phyloP scores from a whole-genome alignment of 2,113 vertebrate genomes.

The Nothoprocta pentlandii region DNA sequence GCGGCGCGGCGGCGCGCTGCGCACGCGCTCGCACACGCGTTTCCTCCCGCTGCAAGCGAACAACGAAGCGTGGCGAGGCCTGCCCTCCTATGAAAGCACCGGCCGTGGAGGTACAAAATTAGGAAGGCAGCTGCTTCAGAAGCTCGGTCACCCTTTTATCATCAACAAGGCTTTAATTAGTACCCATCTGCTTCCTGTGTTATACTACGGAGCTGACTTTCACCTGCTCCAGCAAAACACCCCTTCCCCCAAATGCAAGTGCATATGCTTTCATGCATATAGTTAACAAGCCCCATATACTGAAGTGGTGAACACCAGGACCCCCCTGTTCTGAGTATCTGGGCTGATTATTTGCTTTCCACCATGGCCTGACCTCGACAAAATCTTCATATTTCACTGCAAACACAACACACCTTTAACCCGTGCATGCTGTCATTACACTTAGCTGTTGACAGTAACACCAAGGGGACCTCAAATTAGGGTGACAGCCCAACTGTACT shows the following conservation, averaged over 20 bases:
- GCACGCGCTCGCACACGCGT: conserved; percentile 41
- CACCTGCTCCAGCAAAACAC: conserved; percentile 76
- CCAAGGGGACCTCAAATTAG: not conserved
- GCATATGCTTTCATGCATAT: not conserved
- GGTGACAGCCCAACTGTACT: not conserved
- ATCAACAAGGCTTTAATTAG: conserved; percentile 82
- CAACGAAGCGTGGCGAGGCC: conserved; percentile 34
- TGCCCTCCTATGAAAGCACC: not conserved
- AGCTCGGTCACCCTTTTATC: conserved; percentile 76
- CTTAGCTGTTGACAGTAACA: not conserved
- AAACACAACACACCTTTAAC: not conserved
- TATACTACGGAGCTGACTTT: conserved; percentile 74
- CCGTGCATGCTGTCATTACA: not conserved
- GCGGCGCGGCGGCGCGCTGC: conserved; percentile 8
- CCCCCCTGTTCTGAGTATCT: conserved; percentile 1
- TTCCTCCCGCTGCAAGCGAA: conserved; percentile 34
- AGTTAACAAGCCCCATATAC: not conserved
- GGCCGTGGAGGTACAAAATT: conserved; percentile 72
- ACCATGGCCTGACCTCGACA: not conserved
- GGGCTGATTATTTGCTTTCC: not conserved
- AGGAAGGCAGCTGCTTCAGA: conserved; percentile 78
- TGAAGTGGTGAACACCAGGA: not conserved
- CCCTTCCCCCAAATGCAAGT: conserved; percentile 18
- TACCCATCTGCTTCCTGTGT: conserved; percentile 84
- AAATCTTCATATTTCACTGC: conserved; percentile 25